A percentile compares a stretch with the other conserved stretches of the same genome.
Conservation (phyloP, 2,113 vertebrate genomes). For the Xenopus tropicalis region DNA sequence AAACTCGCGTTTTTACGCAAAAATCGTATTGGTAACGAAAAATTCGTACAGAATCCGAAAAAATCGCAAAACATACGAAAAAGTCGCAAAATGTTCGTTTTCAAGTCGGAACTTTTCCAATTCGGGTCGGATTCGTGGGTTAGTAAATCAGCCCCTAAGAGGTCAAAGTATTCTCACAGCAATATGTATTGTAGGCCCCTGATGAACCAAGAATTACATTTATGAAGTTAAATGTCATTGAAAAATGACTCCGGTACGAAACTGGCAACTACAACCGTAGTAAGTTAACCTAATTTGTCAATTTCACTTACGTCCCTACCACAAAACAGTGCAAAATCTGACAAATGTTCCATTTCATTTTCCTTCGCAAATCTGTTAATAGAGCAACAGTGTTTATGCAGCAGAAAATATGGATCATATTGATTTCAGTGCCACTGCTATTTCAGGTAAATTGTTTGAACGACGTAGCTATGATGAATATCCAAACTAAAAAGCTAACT, state of each 20-base stretch:
- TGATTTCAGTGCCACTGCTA: constrained; percentile 75
- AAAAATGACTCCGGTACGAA: constrained; percentile 73
- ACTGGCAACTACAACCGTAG: constrained; percentile 71
- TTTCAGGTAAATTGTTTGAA: constrained; percentile 87
- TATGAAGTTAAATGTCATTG: constrained; percentile 71
- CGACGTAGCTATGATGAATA: constrained; percentile 78
- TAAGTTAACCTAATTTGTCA: constrained; percentile 79
- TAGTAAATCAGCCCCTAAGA: constrained; percentile 41
- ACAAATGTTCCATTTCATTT: constrained; percentile 53
- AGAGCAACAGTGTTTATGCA: constrained; percentile 74
- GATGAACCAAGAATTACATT: constrained; percentile 66
- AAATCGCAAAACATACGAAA: too few relatives aligned
- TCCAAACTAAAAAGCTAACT: constrained; percentile 63
- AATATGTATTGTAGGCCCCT: constrained; percentile 60
- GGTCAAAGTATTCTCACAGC: constrained; percentile 68
- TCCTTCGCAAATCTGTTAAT: constrained; percentile 64
- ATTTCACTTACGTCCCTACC: constrained; percentile 61
- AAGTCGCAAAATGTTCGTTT: too few relatives aligned
- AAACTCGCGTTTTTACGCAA: too few relatives aligned
- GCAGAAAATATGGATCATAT: constrained; percentile 82
- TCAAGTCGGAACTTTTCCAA: too few relatives aligned
- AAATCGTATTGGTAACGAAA: too few relatives aligned
- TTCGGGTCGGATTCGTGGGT: too few relatives aligned
- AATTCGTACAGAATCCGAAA: too few relatives aligned
- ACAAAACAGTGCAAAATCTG: constrained; percentile 52